Conservation (phyloP, 2,797 vertebrate species). For the Cryptoprocta ferox region DNA sequence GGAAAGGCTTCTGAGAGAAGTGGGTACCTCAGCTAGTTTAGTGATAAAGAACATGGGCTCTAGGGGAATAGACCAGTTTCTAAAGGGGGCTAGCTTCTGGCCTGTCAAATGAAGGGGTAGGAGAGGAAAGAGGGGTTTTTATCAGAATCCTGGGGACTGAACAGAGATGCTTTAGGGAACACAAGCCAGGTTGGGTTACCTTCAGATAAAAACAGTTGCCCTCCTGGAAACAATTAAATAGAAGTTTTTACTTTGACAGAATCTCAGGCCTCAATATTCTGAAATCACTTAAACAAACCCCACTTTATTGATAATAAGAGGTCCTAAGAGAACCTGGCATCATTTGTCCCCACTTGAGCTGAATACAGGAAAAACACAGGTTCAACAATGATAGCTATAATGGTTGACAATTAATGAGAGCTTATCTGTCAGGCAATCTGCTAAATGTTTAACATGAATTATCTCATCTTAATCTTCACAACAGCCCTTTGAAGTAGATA, state of each 20-base stretch:
- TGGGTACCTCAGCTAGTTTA: neutral
- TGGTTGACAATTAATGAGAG: slow-evolving; percentile 5
- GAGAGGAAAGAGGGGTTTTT: neutral
- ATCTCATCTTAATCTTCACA: slow-evolving; percentile 20
- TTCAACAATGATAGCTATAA: slow-evolving; percentile 14
- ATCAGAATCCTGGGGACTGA: neutral
- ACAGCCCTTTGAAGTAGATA: neutral
- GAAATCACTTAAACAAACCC: slow-evolving; percentile 24
- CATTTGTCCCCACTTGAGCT: neutral
- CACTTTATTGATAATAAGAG: neutral
- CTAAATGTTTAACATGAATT: slow-evolving; percentile 26
- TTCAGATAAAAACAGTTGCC: neutral
- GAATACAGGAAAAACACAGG: neutral
- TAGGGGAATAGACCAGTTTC: neutral
- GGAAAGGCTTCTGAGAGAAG: neutral
- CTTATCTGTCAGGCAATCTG: neutral
- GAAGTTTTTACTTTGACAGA: slow-evolving; percentile 34
- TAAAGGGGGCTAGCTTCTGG: neutral
- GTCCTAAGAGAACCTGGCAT: neutral
- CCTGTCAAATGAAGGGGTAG: neutral
- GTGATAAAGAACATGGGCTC: neutral
- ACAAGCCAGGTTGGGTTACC: neutral
- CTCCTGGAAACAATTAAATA: slow-evolving; percentile 24
- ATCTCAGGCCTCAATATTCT: slow-evolving; percentile 32
- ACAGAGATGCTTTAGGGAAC: neutral